phyloP scores from a whole-genome alignment of 2,797 vertebrate genomes.

The Ctenochaetus hawaiiensis region DNA sequence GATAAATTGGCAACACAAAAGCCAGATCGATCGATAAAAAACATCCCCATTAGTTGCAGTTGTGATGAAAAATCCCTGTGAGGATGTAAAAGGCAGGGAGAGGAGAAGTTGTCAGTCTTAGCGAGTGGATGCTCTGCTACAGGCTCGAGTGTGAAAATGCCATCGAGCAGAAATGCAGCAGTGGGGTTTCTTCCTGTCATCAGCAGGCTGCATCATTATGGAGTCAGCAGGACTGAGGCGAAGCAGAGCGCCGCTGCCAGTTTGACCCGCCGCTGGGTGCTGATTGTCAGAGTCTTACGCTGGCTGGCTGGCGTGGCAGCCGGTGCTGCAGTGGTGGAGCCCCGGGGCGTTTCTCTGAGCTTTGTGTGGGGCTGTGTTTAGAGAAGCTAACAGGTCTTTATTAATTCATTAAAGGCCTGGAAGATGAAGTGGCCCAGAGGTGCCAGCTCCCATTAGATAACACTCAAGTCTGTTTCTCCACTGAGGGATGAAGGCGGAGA shows the following conservation, averaged over 20 bases:
- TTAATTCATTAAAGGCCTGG: constrained; percentile 42
- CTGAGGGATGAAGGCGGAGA: neutral
- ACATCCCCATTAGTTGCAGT: too few species aligned
- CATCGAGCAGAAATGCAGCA: constrained; percentile 28
- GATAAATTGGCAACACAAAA: too few species aligned
- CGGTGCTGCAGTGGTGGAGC: neutral
- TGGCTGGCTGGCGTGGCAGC: neutral
- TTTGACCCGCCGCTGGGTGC: constrained; percentile 26
- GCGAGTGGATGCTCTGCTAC: neutral
- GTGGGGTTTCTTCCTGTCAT: constrained; percentile 54
- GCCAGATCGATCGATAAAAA: too few species aligned
- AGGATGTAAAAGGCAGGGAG: too few species aligned
- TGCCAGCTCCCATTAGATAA: constrained; percentile 41
- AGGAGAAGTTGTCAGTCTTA: neutral
- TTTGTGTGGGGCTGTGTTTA: constrained; percentile 18
- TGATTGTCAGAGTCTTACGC: neutral
- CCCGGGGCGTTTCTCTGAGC: neutral
- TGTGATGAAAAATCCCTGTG: too few species aligned
- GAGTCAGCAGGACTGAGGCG: constrained; percentile 38
- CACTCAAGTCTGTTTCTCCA: constrained; percentile 22
- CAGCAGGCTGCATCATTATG: constrained; percentile 54
- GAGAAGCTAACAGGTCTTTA: constrained; percentile 42
- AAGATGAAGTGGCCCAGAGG: constrained; percentile 45
- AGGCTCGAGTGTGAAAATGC: constrained; percentile 21
- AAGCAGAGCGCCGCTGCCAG: constrained; percentile 29